phyloP scores from a whole-genome alignment of 2,888 invertebrate genomes.

The Harpalus rubripes region DNA sequence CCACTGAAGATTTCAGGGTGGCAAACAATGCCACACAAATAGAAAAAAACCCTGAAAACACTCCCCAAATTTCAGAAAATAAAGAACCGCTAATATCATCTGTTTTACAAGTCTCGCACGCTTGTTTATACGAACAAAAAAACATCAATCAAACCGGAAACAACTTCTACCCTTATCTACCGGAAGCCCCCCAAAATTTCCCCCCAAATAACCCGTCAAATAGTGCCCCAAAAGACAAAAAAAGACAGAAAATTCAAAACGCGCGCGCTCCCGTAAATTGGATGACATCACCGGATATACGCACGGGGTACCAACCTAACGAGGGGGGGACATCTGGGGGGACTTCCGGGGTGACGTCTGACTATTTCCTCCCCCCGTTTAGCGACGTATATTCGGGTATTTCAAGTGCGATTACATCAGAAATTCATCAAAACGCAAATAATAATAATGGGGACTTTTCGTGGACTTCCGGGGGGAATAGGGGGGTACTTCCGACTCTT shows the following conservation, averaged over 20 bases:
- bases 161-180: background rate
- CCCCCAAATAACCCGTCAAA: background rate
- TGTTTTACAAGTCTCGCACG: conserved; percentile 6
- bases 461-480: background rate
- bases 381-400: conserved; percentile 72
- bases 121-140: conserved; percentile 43
- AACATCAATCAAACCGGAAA: conserved; percentile 5
- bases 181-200: background rate
- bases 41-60: background rate
- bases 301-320: conserved; percentile 71
- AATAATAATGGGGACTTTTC: conserved; percentile 3
- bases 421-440: conserved; percentile 3
- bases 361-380: conserved; percentile 78
- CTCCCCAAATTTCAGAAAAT: background rate
- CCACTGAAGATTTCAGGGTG: no score
- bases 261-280: conserved; percentile 80
- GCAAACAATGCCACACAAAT: background rate
- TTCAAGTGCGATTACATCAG: background rate
- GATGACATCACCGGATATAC: conserved; percentile 82
- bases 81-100: conserved; percentile 27
- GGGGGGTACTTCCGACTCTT: conserved; percentile 79
- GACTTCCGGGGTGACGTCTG: conserved; percentile 72
- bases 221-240: background rate
- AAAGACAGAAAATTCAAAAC: conserved; percentile 16
- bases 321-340: conserved; percentile 71